Evolutionary conservation across 2,113 vertebrate genomes (phyloP).

Genomic region (Gila orcuttii): DNA sequence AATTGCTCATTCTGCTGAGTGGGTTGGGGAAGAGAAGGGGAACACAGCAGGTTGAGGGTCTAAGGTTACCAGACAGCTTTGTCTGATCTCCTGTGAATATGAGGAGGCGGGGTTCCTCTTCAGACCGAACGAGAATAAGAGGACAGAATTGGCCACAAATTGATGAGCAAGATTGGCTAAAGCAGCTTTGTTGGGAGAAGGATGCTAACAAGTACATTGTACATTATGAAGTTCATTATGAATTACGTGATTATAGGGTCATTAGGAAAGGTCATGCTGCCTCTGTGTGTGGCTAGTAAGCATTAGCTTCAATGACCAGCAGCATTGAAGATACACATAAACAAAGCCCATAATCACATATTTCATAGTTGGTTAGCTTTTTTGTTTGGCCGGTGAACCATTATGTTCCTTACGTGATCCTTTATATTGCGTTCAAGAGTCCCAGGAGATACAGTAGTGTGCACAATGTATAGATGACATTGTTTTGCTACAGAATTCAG

Average conservation of each 20-base stretch:
- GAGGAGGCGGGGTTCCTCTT: conserved; percentile 55
- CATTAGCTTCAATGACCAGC: conserved; percentile 55
- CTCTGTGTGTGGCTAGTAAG: conserved; percentile 54
- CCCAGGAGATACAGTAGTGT: not conserved
- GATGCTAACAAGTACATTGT: conserved; percentile 27
- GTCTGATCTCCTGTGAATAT: conserved; percentile 62
- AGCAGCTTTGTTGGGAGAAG: conserved; percentile 39
- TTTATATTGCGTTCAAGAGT: conserved; percentile 54
- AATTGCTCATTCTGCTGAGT: conserved; percentile 62
- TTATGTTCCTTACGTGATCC: conserved; percentile 64
- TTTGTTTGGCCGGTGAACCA: conserved; percentile 63
- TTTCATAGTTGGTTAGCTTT: conserved; percentile 72
- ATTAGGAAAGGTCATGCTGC: conserved; percentile 67
- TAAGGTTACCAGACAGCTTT: conserved; percentile 73
- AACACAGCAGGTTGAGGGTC: conserved; percentile 63
- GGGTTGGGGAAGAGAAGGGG: conserved; percentile 57
- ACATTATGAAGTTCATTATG: not conserved
- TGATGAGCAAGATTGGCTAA: conserved; percentile 45
- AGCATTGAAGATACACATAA: too few relatives aligned
- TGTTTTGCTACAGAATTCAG: not conserved
- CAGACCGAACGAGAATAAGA: conserved; percentile 46
- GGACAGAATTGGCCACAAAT: conserved; percentile 40
- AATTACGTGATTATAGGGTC: conserved; percentile 39
- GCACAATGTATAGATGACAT: not conserved
- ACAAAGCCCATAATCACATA: conserved; percentile 72